These are phyloP conservation scores for Trichonephila inaurata DNA, from an alignment of 1,140 invertebrate genomes.

Conservation along the genomic window DNA sequence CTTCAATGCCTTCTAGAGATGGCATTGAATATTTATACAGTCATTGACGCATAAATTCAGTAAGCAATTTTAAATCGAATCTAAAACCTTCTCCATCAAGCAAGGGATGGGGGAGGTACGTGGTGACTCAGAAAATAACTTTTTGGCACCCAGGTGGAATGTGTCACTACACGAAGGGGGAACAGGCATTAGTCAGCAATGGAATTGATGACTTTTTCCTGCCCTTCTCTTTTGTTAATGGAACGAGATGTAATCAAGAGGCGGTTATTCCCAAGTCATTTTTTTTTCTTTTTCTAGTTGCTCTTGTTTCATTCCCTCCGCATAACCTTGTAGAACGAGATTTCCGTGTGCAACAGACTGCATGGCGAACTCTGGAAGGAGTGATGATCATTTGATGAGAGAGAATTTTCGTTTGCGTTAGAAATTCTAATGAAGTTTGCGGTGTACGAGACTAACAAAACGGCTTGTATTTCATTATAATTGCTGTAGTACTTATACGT, in stretches of 20 bases:
- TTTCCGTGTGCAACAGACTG: conserved; percentile 34
- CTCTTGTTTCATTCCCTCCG: conserved; percentile 10
- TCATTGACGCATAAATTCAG: too few relatives aligned
- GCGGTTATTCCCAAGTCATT: conserved; percentile 14
- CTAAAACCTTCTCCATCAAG: background rate
- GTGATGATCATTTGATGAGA: background rate
- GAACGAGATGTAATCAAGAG: conserved; percentile 57
- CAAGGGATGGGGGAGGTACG: background rate
- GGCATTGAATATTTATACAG: too few relatives aligned
- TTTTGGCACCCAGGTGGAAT: conserved; percentile 73
- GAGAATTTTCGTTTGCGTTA: too few relatives aligned
- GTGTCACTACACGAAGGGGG: conserved; percentile 56
- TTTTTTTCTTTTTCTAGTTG: background rate
- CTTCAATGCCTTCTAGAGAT: too few relatives aligned
- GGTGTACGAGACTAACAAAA: background rate
- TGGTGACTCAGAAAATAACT: conserved; percentile 69
- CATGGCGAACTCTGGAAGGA: conserved; percentile 13
- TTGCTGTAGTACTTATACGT: too few relatives aligned
- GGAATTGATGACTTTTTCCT: conserved; percentile 67
- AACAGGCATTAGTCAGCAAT: conserved; percentile 58
- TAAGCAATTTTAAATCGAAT: background rate
- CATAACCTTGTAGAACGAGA: conserved; percentile 16
- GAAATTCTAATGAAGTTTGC: background rate
- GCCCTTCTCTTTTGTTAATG: conserved; percentile 34
- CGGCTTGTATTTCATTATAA: too few relatives aligned